Conservation (phyloP, 2,797 vertebrate species). For the Loriculus beryllinus region DNA sequence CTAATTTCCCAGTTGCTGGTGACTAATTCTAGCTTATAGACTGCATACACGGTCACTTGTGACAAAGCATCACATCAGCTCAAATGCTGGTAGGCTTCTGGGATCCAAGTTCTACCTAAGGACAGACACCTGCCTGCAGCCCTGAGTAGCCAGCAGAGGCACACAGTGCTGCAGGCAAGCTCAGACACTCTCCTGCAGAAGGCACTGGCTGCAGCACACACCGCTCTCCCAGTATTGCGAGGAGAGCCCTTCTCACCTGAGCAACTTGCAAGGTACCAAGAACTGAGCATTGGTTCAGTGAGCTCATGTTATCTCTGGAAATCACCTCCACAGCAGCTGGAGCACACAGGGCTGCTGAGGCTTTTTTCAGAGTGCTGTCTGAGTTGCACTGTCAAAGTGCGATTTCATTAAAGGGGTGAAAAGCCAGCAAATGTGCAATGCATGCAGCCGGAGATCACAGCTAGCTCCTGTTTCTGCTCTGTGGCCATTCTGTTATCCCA, state of each 20-base stretch:
- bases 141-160: not conserved
- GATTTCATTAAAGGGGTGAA: not conserved
- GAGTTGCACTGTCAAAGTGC: not conserved
- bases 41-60: accelerated
- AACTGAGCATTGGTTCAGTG: not conserved
- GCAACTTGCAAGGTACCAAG: not conserved
- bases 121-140: not conserved
- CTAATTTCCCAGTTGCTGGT: not conserved
- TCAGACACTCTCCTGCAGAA: not conserved
- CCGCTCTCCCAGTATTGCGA: not conserved
- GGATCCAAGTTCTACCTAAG: not conserved
- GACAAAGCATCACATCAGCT: not conserved
- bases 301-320: not conserved
- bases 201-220: not conserved
- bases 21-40: not conserved
- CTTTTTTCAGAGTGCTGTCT: not conserved
- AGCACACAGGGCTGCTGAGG: not conserved
- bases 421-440: not conserved
- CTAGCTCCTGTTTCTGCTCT: not conserved
- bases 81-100: not conserved
- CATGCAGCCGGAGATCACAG: not conserved
- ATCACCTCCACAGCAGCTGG: not conserved
- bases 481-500: not conserved
- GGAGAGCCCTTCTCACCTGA: not conserved
- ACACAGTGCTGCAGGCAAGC: not conserved